Conservation (phyloP, 2,113 vertebrate genomes). For the Orthochromis malagaraziensis region DNA sequence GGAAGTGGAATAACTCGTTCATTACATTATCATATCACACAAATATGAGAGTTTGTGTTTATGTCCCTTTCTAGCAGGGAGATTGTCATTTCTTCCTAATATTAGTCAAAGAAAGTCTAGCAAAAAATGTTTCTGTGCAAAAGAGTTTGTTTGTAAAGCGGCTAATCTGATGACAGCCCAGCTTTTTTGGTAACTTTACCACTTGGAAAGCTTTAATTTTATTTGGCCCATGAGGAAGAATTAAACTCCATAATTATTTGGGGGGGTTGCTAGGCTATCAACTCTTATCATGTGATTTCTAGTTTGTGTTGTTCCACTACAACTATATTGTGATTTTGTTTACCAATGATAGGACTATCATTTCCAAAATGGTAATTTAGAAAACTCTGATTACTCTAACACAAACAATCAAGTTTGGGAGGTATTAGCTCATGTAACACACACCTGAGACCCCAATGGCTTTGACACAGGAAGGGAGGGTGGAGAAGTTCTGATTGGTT, state of each 20-base stretch:
- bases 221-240: neutral
- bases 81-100: conserved; percentile 2
- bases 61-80: neutral
- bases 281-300: conserved; percentile 4
- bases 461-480: conserved; percentile 60
- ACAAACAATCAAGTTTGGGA: conserved; percentile 67
- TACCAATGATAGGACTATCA: conserved; percentile 51
- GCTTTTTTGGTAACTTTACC: neutral
- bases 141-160: neutral
- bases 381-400: conserved; percentile 61
- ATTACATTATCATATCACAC: conserved; percentile 51
- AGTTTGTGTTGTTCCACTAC: conserved; percentile 5
- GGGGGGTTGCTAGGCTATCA: neutral
- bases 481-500: conserved; percentile 67
- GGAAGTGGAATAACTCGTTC: conserved; percentile 41
- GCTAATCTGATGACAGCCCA: neutral
- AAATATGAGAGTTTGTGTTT: conserved; percentile 46
- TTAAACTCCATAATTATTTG: neutral
- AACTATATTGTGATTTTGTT: conserved; percentile 45
- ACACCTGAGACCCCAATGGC: conserved; percentile 75
- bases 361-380: conserved; percentile 61
- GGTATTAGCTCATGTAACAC: conserved; percentile 64
- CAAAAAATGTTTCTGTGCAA: neutral
- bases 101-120: neutral
- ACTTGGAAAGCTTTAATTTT: neutral